Base-by-base conservation (phyloP, 2,797 vertebrate species). In the Sciurus carolinensis region DNA sequence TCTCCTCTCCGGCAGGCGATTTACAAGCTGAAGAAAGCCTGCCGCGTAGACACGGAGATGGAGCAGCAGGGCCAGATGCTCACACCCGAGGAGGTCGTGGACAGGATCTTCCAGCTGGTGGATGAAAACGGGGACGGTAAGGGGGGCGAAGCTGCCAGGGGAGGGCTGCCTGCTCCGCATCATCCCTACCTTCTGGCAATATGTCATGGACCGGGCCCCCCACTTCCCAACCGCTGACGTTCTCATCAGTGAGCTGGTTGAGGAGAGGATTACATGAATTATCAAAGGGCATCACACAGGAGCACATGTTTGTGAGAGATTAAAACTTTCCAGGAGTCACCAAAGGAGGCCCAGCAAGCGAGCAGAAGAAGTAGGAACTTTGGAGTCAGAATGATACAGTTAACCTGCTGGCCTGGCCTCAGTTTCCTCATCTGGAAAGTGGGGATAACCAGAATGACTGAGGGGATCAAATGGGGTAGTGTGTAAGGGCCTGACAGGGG, bases 61-160 rank as follows among this genome's bases (percentile, higher is more conserved):
- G 97, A 97, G 59, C 98, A 99, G 86, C 99, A 99, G 47, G 98
- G 98, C 75, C 99, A 99, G 20, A 92, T 99, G 94, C 98, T 99
- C 92, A 99, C 99, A 0, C 99, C 99, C 0, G 99, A 99, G 98
- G 99, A 99, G 98, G 99, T 99, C 69, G 99, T 99, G 96, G 99
- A 99, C 97, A 99, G 99, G 97, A 99, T 99, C 99, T 99, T 99
- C 97, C 99, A 99, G 96, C 98, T 99, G 97, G 99, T 99, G 98
- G 99, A 99, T 97, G 99, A 99, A 98, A 99, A 99, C 1, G 99
- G 99, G 98, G 99, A 99, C 66, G 99, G 99, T 99, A 98, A 98
- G 69, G 97, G 64, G 72, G 50, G 30, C 92, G 11, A 50, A 20
- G 87, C 9, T 0, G 50, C 59, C 15, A 1, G 10, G 26, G 33